phyloP scores from a whole-genome alignment of 2,113 vertebrate genomes.

The Pipra filicauda region DNA sequence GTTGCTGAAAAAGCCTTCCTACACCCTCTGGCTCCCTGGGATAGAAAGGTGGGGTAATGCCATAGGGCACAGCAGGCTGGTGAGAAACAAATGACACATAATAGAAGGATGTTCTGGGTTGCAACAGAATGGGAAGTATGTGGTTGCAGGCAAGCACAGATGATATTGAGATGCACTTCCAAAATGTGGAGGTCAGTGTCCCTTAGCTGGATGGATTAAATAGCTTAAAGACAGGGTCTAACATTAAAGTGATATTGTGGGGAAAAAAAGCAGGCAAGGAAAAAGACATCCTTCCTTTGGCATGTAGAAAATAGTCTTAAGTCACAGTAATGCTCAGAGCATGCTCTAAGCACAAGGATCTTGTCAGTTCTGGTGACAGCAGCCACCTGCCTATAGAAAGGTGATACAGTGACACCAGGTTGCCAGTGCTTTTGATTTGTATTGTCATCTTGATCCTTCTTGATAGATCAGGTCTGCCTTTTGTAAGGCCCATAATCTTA shows the following conservation, averaged over 20 bases:
- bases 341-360: not conserved
- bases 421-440: not conserved
- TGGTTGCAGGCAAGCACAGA: not conserved
- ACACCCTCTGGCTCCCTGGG: not conserved
- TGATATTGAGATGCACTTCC: not conserved
- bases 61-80: not conserved
- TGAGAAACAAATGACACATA: rapidly evolving
- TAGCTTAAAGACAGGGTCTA: not conserved
- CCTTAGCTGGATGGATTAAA: not conserved
- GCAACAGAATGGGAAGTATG: rapidly evolving
- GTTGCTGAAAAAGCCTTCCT: not conserved
- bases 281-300: not conserved
- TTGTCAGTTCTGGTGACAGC: not conserved
- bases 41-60: not conserved
- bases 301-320: not conserved
- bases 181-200: not conserved
- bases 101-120: not conserved
- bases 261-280: not conserved
- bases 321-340: not conserved
- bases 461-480: not conserved
- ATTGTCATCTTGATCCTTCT: not conserved
- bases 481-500: not conserved
- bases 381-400: not conserved
- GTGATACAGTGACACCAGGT: too few relatives aligned
- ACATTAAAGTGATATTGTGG: not conserved